Percentiles rank a stretch among this genome's conserved stretches.
Conservation (phyloP, 2,888 invertebrate genomes). For the Podabrus alpinus region DNA sequence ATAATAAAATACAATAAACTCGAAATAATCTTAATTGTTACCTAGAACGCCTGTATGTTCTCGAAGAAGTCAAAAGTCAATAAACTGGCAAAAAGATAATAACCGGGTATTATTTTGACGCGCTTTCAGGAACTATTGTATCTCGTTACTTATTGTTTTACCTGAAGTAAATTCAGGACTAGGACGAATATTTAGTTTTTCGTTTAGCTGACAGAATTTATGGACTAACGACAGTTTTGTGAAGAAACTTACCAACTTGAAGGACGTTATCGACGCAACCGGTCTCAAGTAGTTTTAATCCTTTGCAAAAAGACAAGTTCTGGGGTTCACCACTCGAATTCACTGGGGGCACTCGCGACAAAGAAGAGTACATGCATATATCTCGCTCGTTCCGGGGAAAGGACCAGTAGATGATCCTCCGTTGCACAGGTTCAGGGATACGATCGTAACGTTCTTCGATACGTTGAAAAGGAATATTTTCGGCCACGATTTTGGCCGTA, state of each 20-base stretch:
- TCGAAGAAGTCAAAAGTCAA: neutral
- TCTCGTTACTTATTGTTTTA: neutral
- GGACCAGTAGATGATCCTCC: slow-evolving; percentile 86
- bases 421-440: slow-evolving; percentile 87
- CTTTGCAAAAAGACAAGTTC: slow-evolving; percentile 84
- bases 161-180: neutral
- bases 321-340: slow-evolving; percentile 68
- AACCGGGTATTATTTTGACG: neutral
- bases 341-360: slow-evolving; percentile 62
- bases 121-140: neutral
- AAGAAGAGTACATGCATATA: slow-evolving; percentile 88
- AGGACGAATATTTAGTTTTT: neutral
- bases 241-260: slow-evolving; percentile 79
- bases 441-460: slow-evolving; percentile 86
- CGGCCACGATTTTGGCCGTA: slow-evolving; percentile 81
- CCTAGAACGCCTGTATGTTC: neutral
- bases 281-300: slow-evolving; percentile 79
- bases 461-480: slow-evolving; percentile 82
- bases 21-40: neutral
- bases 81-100: neutral
- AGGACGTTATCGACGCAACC: slow-evolving; percentile 84
- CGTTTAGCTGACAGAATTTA: neutral
- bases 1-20: neutral
- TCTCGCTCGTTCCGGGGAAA: slow-evolving; percentile 86
- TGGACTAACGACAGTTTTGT: neutral